A percentile compares a stretch with the other conserved stretches of the same genome.
These are phyloP conservation scores for Leptinotarsa rubiginosa DNA, from an alignment of 2,888 invertebrate genomes.

Conservation along the genomic window DNA sequence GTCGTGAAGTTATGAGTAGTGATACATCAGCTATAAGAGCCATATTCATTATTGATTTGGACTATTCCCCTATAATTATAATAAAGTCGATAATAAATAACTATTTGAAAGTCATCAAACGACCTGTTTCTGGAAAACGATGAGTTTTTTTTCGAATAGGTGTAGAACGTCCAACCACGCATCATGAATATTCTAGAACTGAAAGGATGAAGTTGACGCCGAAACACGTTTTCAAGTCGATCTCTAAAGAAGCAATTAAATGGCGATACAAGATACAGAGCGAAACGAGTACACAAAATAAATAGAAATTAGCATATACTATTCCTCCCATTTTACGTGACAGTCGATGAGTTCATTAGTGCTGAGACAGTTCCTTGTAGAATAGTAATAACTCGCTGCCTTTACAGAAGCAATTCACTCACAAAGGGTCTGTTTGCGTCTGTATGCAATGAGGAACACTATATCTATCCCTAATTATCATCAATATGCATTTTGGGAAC, in stretches of 20 bases:
- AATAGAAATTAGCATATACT: slow-evolving; percentile 53
- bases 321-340: slow-evolving; percentile 51
- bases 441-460: slow-evolving; percentile 1
- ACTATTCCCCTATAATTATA: no score
- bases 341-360: slow-evolving; percentile 50
- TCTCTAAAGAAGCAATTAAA: slow-evolving; percentile 44
- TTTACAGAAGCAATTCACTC: slow-evolving; percentile 42
- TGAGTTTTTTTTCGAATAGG: no score
- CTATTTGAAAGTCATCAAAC: no score
- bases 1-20: no score
- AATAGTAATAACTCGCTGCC: slow-evolving; percentile 48
- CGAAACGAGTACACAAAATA: slow-evolving; percentile 40
- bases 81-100: no score
- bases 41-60: no score
- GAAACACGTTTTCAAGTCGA: neutral
- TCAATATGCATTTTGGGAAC: slow-evolving; percentile 6
- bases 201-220: slow-evolving; percentile 15
- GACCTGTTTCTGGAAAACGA: no score
- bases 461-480: neutral
- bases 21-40: no score
- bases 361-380: slow-evolving; percentile 48
- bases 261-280: slow-evolving; percentile 40
- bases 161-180: no score
- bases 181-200: neutral
- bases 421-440: slow-evolving; percentile 34